These are phyloP conservation scores for Penaeus indicus DNA, from an alignment of 1,140 invertebrate genomes.

Conservation along the genomic window DNA sequence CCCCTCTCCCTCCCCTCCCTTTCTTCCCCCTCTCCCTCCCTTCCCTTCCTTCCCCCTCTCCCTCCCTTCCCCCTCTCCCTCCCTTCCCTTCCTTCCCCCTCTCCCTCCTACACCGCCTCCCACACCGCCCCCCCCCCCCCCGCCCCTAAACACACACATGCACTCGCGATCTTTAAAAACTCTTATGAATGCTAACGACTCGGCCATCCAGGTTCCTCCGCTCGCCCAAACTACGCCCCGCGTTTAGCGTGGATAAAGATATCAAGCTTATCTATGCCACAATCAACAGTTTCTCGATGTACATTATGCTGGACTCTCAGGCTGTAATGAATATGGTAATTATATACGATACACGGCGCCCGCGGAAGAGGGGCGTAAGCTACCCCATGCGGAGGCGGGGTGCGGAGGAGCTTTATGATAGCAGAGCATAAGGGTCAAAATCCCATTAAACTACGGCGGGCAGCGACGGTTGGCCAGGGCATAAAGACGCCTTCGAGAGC, in stretches of 20 bases:
- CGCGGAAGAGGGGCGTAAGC: not conserved
- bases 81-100: not conserved
- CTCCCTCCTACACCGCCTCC: not conserved
- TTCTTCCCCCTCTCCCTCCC: not conserved
- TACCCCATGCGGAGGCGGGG: not conserved
- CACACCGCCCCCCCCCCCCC: not conserved
- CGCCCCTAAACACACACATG: not conserved
- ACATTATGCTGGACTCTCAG: conserved; percentile 55
- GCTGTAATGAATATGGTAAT: conserved; percentile 63
- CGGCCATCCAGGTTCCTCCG: not conserved
- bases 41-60: not conserved
- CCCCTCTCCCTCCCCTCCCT: not conserved
- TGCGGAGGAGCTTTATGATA: not conserved
- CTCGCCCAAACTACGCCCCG: conserved; percentile 41
- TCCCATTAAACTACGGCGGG: not conserved
- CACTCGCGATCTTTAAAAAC: not conserved
- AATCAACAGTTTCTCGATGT: conserved; percentile 58
- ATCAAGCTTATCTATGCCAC: conserved; percentile 55
- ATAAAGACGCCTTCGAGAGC: conserved; percentile 51
- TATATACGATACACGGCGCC: conserved; percentile 47
- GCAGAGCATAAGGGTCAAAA: not conserved
- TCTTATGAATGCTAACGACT: conserved; percentile 47
- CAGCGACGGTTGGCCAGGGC: conserved; percentile 1
- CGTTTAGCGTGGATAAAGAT: conserved; percentile 60
- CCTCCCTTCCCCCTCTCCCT: not conserved